Base-by-base conservation (phyloP, 2,888 invertebrate species). In the Rhaphigaster nebulosa region DNA sequence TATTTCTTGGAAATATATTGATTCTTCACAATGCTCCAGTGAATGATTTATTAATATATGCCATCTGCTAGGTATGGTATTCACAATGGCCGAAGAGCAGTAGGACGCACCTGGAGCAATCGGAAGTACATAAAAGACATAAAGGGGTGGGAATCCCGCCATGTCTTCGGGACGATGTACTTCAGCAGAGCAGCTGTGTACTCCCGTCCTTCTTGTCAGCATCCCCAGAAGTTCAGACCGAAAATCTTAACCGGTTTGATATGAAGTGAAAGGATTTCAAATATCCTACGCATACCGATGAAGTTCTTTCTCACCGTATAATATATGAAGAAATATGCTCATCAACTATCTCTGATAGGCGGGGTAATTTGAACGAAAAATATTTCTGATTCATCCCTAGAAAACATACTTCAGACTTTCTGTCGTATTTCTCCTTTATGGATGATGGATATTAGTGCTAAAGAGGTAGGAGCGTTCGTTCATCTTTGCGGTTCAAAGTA, bases 111-210 rank as follows among this genome's bases (percentile, higher is more conserved):
- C 84, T 84, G 84, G 84, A 45, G 45, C 45, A 41, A 84, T 41
- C 84, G 84, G 84, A 84, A 84, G 84, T 45, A 45, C 84, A 84
- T 50, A 84, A 45, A 84, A 84, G 84, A n/a, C 84, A 84, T n/a
- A 84, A 84, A 84, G 45, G 84, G 84, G 84, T 84, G 45, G 41
- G 84, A 84, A 84, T 12, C n/a, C 84, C 45, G 41, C 84, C 84
- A 84, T 84, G 84, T 84, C 41, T 84, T 84, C 80, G 13, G 45
- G 84, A 26, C 38, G 84, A 41, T 84, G 70, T 76, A 76, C 70
- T 76, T 76, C 70, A 76, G 70, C 0, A 76, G 70, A 76, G 70
- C 70, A 76, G 70, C 70, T 76, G 70, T 76, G 38, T 4, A 29
- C 29, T 65, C 29, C 29, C 29, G n/a, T 65, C 26, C 56, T 70